These are phyloP conservation scores for Pipistrellus pipistrellus DNA, from an alignment of 2,797 vertebrate genomes.

Conservation along the genomic window DNA sequence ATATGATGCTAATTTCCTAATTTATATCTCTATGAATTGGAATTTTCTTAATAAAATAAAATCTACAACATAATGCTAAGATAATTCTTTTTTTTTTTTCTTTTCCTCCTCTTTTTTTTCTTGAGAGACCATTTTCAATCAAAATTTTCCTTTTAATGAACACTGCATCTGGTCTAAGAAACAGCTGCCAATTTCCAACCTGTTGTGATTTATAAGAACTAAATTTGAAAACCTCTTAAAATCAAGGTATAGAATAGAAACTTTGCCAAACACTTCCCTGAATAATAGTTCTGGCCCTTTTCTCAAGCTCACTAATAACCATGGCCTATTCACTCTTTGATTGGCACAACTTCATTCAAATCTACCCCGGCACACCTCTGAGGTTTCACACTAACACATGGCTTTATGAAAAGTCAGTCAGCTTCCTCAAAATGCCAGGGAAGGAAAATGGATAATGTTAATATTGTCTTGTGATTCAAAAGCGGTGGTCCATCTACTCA, in stretches of 20 bases:
- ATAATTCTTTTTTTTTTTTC: neutral
- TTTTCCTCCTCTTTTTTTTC: neutral
- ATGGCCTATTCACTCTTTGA: neutral
- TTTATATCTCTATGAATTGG: slow-evolving; percentile 34
- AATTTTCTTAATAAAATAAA: slow-evolving; percentile 61
- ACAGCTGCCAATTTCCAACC: slow-evolving; percentile 71
- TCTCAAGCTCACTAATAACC: slow-evolving; percentile 39
- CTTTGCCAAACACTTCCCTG: slow-evolving; percentile 63
- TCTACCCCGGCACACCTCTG: neutral
- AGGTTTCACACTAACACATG: slow-evolving; percentile 28
- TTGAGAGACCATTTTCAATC: slow-evolving; percentile 65
- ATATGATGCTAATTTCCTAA: slow-evolving; percentile 17
- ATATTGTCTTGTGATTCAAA: slow-evolving; percentile 51
- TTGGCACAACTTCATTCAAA: slow-evolving; percentile 14
- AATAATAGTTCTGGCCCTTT: slow-evolving; percentile 56
- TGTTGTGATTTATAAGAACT: slow-evolving; percentile 72
- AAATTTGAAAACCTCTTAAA: slow-evolving; percentile 79
- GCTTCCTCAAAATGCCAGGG: slow-evolving; percentile 51
- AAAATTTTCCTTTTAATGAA: slow-evolving; percentile 74
- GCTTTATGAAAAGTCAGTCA: slow-evolving; percentile 30
- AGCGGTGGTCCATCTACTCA: neutral
- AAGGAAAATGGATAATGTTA: slow-evolving; percentile 26
- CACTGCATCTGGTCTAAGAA: slow-evolving; percentile 74
- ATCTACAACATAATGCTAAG: slow-evolving; percentile 1
- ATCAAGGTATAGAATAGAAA: slow-evolving; percentile 66